Percentiles rank a stretch among this genome's conserved stretches.
These are phyloP conservation scores for Myotis planiceps DNA, from an alignment of 2,797 vertebrate genomes.

Conservation along the genomic window DNA sequence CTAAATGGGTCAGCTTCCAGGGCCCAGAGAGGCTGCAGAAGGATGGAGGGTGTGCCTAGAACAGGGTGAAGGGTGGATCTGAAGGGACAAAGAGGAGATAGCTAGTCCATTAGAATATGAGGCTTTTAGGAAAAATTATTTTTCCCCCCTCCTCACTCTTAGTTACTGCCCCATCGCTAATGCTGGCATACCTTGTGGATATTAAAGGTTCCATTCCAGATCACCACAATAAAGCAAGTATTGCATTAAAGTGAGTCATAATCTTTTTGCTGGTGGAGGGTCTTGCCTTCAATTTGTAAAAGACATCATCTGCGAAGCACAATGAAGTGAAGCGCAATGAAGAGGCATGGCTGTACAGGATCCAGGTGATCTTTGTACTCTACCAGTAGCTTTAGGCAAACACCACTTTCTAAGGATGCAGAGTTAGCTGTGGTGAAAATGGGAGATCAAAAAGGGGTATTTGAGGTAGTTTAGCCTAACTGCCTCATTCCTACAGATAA, in stretches of 20 bases:
- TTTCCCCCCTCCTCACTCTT: not conserved
- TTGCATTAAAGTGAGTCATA: not conserved
- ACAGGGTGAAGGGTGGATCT: not conserved
- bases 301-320: not conserved
- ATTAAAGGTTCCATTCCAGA: not conserved
- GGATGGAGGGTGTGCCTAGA: not conserved
- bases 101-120: not conserved
- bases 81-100: not conserved
- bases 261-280: not conserved
- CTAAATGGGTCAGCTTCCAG: not conserved
- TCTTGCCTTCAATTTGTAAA: not conserved
- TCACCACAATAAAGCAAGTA: not conserved
- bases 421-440: not conserved
- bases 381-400: not conserved
- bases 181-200: not conserved
- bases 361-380: not conserved
- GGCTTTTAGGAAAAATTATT: not conserved
- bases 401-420: not conserved
- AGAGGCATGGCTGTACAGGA: not conserved
- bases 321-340: not conserved
- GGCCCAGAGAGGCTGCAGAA: not conserved
- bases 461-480: slow-evolving; percentile 37
- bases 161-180: not conserved
- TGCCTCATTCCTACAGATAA: slow-evolving; percentile 28
- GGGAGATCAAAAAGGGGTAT: not conserved